Percentiles rank a stretch among this genome's conserved stretches.
phyloP scores from a whole-genome alignment of 2,113 vertebrate genomes.

The Junco hyemalis region DNA sequence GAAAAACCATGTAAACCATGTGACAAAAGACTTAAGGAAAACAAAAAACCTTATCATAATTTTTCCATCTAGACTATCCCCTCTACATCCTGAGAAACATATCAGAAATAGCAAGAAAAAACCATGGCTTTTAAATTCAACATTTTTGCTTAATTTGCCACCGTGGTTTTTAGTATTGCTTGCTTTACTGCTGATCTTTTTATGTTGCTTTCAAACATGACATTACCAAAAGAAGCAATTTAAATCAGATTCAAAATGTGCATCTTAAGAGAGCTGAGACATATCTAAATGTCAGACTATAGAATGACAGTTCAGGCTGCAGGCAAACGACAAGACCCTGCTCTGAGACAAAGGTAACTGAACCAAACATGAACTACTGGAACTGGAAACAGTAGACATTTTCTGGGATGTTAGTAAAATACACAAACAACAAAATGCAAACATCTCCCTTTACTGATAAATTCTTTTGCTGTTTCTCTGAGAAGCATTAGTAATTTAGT shows the following conservation, averaged over 20 bases:
- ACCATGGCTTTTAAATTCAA: background rate
- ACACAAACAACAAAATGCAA: background rate
- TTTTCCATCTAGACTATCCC: background rate
- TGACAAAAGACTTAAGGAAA: background rate
- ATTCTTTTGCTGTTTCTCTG: background rate
- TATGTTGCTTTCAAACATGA: background rate
- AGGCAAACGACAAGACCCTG: background rate
- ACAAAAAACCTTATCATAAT: background rate
- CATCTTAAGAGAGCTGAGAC: background rate
- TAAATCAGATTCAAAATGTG: background rate
- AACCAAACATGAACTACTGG: background rate
- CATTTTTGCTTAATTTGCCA: background rate
- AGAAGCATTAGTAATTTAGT: background rate
- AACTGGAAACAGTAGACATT: background rate
- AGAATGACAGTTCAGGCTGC: background rate
- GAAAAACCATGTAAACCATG: background rate
- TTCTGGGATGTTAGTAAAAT: background rate
- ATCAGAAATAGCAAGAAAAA: background rate
- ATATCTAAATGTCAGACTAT: background rate
- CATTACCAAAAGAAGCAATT: background rate
- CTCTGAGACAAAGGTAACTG: background rate
- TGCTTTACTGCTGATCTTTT: background rate
- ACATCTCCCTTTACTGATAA: background rate
- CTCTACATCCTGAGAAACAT: background rate
- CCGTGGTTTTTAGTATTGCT: background rate